Evolutionary conservation across 2,113 vertebrate species (phyloP), one percentile per base, ranked within the genome.

Genomic region (Heterotis niloticus): DNA sequence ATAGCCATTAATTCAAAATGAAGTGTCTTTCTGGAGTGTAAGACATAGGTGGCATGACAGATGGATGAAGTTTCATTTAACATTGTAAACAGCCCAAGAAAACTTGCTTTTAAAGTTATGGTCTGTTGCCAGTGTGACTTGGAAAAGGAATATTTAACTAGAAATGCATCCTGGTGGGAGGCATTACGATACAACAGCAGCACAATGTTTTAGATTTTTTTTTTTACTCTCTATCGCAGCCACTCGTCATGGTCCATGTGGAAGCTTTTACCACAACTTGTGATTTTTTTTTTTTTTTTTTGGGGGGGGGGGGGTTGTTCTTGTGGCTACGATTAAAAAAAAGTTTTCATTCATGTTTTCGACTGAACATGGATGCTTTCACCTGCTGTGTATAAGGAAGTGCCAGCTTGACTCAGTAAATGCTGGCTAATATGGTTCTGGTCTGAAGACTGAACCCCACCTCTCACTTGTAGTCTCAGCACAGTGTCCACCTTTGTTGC

Each of bases 1-100:
- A 16, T 56, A 26, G 11, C 51, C n/a, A 10, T 17, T 66, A 26
- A 26, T 67, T 54, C 64, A 44, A 57, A 11, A 56, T 18, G 64
- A 34, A 71, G 28, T 56, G 24, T 77, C 20, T 56, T 67, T 77
- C n/a, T 74, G 71, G 14, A 5, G 9, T 57, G 54, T 26, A 54
- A 54, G 23, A 59, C 52, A 26, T n/a, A 57, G 54, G 71, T 24
- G 23, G 51, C 18, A 23, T 23, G 51, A 54, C 71, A 74, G 71
- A 74, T 74, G 76, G 64, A 64, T 54, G 64, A 77, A 77, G 76
- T 52, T 28, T 16, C 44, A 52, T 67, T 16, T 23, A 18, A 64
- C 24, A 11, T 57, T 65, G 29, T 76, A 64, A 64, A 16, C 20
- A 24, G 26, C 24, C 24, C 57, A 56, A 62, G 62, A 64, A 76